Evolutionary conservation across 2,888 invertebrate species (phyloP).

Genomic region (Drosophila mulleri): DNA sequence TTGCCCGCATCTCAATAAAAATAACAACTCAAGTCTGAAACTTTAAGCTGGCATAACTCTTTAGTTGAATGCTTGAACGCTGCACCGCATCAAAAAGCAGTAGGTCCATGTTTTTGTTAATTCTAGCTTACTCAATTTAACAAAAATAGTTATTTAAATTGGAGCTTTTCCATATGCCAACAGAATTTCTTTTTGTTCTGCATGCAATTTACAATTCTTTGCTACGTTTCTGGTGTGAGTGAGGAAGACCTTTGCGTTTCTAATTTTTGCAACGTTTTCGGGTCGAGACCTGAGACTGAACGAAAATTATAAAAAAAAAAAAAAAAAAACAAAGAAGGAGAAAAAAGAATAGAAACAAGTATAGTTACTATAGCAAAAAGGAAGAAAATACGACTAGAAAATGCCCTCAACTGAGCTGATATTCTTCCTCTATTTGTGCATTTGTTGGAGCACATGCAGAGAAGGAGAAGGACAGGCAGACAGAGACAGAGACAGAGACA

Average conservation of each 20-base stretch:
- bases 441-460: background rate
- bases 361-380: background rate
- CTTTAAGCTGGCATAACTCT: no score
- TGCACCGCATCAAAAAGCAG: no score
- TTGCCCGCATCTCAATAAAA: no score
- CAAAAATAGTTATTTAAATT: constrained; percentile 8
- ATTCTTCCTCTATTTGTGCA: background rate
- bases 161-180: constrained; percentile 5
- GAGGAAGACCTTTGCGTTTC: constrained; percentile 7
- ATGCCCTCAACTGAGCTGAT: background rate
- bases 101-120: background rate
- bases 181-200: background rate
- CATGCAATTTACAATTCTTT: background rate
- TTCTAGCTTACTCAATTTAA: constrained; percentile 1
- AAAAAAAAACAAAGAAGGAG: no score
- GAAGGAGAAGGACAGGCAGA: background rate
- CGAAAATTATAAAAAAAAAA: constrained; percentile 1
- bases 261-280: constrained; percentile 12
- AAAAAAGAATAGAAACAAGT: background rate
- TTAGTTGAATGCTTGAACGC: no score
- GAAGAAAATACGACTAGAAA: background rate
- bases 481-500: no score
- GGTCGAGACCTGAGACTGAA: constrained; percentile 1
- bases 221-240: background rate
- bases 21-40: no score